Base-by-base conservation (phyloP, 2,113 vertebrate genomes). In the Brachypodius melanocephalos region DNA sequence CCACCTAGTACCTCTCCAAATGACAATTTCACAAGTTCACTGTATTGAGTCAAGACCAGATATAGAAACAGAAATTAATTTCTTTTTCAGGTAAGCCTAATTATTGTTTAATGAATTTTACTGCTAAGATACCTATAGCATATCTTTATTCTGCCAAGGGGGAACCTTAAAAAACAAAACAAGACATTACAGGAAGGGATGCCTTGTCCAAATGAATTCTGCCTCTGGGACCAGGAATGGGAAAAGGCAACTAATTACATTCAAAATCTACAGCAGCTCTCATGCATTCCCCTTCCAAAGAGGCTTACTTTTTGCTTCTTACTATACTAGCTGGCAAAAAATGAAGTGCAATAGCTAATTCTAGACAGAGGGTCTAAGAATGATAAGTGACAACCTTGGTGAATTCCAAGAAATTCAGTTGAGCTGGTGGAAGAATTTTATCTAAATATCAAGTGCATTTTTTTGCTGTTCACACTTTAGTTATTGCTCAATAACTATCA, bases 401-500 rank as follows among this genome's bases (percentile, higher is more conserved):
- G 68, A 73, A 91, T 88, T 74, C 86, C 89, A 93, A 93, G 81
- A 68, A 75, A 63, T 55, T 78, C 78, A 32, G 78, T 12, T 82
- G 85, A 97, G 91, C 92, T 91, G 91, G 91, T 95, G 75, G 92
- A 92, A 95, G 75, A 92, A 92, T 86, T 93, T 91, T 75, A 72
- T 51, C 78, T 85, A 93, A 83, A 52, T 89, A 92, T 90, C 75
- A 95, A 90, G 65, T 90, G 90, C 92, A 62, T 46, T 71, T 59
- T 95, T 93, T 92, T 95, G 73, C 71, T 73, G 66, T 77, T 88
- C 73, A 81, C n/a, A 72, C 54, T 93, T 96, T 12, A 89, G 84
- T 96, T 85, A 75, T 96, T 96, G 85, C 93, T 93, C 84, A 96
- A 94, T 95, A 94, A 97, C 92, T 91, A 89, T 94, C 81, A 83